Evolutionary conservation across 2,113 vertebrate genomes (phyloP), one percentile per base, ranked within the genome.

Genomic region (Eubucco bourcierii): DNA sequence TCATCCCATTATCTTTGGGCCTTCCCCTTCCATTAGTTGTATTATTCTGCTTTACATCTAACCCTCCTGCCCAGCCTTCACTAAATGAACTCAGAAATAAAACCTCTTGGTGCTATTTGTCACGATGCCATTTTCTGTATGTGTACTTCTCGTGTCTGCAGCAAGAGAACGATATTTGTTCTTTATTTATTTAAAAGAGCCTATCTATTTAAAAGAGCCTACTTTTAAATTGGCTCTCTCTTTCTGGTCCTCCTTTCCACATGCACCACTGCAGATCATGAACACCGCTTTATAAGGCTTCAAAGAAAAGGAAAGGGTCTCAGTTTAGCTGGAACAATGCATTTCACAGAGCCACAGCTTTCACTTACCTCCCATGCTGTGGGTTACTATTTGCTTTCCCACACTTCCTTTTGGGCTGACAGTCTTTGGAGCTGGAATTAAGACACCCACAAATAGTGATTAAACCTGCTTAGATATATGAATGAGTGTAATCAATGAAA

Each of bases 371-470:
- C 88, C 92, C 95, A 92, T 90, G 94, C 94, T 93, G 94, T 52
- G 92, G 87, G 81, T 93, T 90, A 67, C 89, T 96, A 12, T 95
- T 96, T 94, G 94, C 95, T 96, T 93, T 96, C 88, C 94, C 95
- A 95, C 92, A 93, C 90, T 93, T 79, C 84, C 84, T 88, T 90
- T 88, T 79, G 90, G 95, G 77, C 95, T 91, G 68, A 34, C 64
- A 71, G 68, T 53, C 84, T 93, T 82, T 80, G 72, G 94, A 87
- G 85, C 60, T 88, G 64, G 92, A 96, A 90, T 96, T 93, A 88
- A 83, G 84, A 82, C 83, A 52, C 65, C 28, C 90, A 73, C 71
- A 73, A 93, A 76, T 6, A 28, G n/a, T 23, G 53, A 31, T 58
- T 92, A 90, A 96, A 88, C 88, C 84, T 93, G n/a, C 78, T 80